A percentile compares a stretch with the other conserved stretches of the same genome.
phyloP scores from a whole-genome alignment of 2,888 invertebrate genomes.

The Polyommatus iphigenia region DNA sequence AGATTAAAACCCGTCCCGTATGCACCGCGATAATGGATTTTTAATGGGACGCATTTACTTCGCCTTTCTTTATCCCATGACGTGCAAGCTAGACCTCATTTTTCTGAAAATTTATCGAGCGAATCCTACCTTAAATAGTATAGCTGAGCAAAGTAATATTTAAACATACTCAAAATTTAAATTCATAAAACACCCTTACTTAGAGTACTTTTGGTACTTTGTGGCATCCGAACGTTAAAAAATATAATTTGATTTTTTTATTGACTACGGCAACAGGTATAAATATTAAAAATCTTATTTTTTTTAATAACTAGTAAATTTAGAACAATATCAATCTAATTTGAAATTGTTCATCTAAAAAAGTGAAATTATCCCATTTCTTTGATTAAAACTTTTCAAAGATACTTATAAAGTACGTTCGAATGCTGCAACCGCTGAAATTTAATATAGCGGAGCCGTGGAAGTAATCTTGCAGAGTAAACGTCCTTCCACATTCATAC shows the following conservation, averaged over 20 bases:
- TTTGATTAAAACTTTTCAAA: constrained; percentile 2
- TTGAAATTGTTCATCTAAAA: neutral
- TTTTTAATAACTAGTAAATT: no score
- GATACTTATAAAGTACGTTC: constrained; percentile 21
- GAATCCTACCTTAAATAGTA: neutral
- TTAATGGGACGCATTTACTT: constrained; percentile 54
- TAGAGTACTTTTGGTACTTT: no score
- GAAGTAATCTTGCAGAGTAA: constrained; percentile 39
- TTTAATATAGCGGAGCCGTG: constrained; percentile 29
- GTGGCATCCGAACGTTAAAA: no score
- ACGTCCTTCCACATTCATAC: constrained; percentile 33
- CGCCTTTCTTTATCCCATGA: constrained; percentile 5
- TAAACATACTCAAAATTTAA: no score
- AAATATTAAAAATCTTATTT: no score
- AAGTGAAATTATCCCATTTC: neutral
- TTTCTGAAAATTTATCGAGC: neutral
- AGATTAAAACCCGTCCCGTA: constrained; percentile 58
- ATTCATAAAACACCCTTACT: no score
- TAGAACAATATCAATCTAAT: neutral
- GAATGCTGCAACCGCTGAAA: constrained; percentile 19
- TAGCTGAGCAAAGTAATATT: neutral
- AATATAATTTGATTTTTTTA: no score
- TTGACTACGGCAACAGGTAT: no score
- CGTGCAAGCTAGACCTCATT: constrained; percentile 19
- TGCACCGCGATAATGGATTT: constrained; percentile 60